Evolutionary conservation across 2,113 vertebrate genomes (phyloP).

Genomic region (Urocynchramus pylzowi): DNA sequence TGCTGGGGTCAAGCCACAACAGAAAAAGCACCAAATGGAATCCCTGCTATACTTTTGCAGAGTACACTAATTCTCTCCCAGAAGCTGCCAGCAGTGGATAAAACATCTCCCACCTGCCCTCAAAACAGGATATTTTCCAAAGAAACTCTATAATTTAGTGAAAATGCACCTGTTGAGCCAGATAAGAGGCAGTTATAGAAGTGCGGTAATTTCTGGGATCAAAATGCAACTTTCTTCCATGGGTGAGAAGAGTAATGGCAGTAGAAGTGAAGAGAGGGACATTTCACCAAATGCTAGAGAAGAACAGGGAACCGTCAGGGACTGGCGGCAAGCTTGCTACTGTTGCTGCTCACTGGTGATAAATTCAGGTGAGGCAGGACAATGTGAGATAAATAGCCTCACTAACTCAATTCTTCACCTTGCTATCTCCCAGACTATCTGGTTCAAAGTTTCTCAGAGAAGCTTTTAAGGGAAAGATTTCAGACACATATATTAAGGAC

Average conservation of each 20-base stretch:
- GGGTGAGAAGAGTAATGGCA: neutral
- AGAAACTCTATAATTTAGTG: neutral
- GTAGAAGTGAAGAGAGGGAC: neutral
- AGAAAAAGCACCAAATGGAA: neutral
- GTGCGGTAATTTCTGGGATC: neutral
- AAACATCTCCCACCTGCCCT: neutral
- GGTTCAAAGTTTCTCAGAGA: neutral
- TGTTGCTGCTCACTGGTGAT: neutral
- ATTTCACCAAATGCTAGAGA: neutral
- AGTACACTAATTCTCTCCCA: neutral
- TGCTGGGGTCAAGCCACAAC: neutral
- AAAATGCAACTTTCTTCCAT: neutral
- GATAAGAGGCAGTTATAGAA: neutral
- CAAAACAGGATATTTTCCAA: neutral
- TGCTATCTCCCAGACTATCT: neutral
- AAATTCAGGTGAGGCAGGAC: neutral
- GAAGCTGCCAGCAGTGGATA: neutral
- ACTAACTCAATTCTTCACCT: neutral
- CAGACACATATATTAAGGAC: neutral
- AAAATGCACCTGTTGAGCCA: neutral
- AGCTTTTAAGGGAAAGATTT: neutral
- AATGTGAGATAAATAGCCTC: neutral
- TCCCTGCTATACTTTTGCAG: neutral
- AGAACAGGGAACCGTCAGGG: neutral
- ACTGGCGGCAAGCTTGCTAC: neutral